Percentiles rank a stretch among this genome's conserved stretches.
Conservation (phyloP, 1,140 invertebrate genomes). For the Dermatophagoides farinae region DNA sequence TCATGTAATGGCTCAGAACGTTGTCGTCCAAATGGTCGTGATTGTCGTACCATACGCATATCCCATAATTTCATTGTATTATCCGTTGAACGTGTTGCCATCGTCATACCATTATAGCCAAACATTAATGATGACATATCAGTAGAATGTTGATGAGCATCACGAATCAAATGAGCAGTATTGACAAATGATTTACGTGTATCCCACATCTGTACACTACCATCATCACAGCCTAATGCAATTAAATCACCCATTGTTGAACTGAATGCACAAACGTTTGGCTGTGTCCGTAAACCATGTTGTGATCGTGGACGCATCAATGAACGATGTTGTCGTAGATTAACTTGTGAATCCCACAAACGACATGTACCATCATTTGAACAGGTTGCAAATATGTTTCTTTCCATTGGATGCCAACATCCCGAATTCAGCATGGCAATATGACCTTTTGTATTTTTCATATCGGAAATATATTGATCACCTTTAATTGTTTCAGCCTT, state of each 20-base stretch:
- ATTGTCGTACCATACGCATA: constrained; percentile 55
- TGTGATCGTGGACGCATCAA: constrained; percentile 73
- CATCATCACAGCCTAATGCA: constrained; percentile 77
- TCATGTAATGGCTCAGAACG: constrained; percentile 25
- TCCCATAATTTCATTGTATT: constrained; percentile 92
- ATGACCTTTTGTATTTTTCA: constrained; percentile 85
- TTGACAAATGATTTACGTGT: constrained; percentile 46
- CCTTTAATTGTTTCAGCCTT: constrained; percentile 77
- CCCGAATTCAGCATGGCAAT: constrained; percentile 72
- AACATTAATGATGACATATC: constrained; percentile 68
- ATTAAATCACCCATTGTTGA: constrained; percentile 51
- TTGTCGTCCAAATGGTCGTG: constrained; percentile 28
- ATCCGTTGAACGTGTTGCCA: constrained; percentile 68
- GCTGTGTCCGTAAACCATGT: constrained; percentile 68
- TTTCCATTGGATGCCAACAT: constrained; percentile 74
- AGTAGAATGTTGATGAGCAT: constrained; percentile 54
- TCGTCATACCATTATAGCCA: constrained; percentile 58
- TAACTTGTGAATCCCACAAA: constrained; percentile 52
- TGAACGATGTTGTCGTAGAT: constrained; percentile 41
- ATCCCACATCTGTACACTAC: constrained; percentile 96
- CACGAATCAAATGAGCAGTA: constrained; percentile 48
- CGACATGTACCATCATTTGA: constrained; percentile 57
- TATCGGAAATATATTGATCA: constrained; percentile 88
- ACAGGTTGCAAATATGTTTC: constrained; percentile 84
- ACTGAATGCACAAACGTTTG: constrained; percentile 60